Evolutionary conservation across 2,113 vertebrate genomes (phyloP), one percentile per base, ranked within the genome.

Genomic region (Hippocampus comes): DNA sequence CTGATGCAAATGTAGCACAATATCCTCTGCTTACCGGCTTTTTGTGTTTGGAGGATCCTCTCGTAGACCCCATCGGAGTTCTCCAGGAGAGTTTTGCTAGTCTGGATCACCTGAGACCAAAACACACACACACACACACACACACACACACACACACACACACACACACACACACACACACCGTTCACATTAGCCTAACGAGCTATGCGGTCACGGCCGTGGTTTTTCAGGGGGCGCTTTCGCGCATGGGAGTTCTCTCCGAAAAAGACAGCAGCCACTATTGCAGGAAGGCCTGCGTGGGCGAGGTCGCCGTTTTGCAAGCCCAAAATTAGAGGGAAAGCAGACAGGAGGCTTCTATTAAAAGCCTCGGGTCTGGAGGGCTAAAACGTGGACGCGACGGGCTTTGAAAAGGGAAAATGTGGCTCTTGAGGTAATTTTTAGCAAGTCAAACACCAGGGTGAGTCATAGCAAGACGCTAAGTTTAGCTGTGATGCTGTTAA

Each of bases 11-110:
- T 76, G 41, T 27, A 53, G 21, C 53, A 3, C 10, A 10, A 55
- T 34, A 14, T 18, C 6, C 6, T 15, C 10, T n/a, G 63, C 85
- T 77, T 73, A 94, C 93, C 93, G 88, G 94, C 88, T 92, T 93
- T 97, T 89, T 99, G 97, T 72, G 94, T 96, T 27, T 96, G 95
- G 0, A 95, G 94, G 43, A 99, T 96, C 79, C 93, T 91, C 63
- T 98, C 96, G 68, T 96, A 97, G 4, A 96, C 92, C 2, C 82
- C 84, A 34, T 98, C 95, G 2, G 90, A 93, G 88, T 89, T 97
- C 89, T 99, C 97, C 21, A 95, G 86, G 67, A 99, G 77, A 0
- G 89, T 91, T 89, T 90, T 95, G 86, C 96, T 94, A 72, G 94
- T 95, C 88, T 96, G 95, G 86, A 99, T 96, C 94, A 99, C 96